Conservation (phyloP, 1,140 invertebrate genomes). For the Hydropsyche tenuis region DNA sequence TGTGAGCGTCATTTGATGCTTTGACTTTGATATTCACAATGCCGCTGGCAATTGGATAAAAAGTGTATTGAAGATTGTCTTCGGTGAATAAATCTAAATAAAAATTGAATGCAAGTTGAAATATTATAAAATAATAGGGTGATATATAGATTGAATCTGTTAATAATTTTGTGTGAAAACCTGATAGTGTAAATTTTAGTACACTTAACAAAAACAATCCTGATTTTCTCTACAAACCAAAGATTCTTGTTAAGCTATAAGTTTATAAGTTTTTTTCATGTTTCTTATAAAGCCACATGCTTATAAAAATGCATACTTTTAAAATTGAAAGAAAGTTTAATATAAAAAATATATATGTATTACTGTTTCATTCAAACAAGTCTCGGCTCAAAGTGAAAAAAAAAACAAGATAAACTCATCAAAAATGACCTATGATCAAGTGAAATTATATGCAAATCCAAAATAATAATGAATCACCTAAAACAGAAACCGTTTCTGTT, state of each 20-base stretch:
- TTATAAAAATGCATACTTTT: no score
- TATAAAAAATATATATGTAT: no score
- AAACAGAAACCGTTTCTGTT: background rate
- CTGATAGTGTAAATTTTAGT: background rate
- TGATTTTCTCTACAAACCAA: background rate
- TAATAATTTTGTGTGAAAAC: background rate
- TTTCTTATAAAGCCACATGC: no score
- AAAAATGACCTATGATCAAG: no score
- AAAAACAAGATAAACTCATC: no score
- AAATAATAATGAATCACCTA: no score
- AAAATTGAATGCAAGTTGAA: conserved; percentile 41
- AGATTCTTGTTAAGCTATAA: background rate
- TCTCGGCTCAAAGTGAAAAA: no score
- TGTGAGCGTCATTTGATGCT: conserved; percentile 79
- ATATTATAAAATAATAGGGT: background rate
- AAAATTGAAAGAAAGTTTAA: no score
- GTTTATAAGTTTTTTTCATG: background rate
- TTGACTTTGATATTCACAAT: conserved; percentile 77
- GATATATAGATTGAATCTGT: background rate
- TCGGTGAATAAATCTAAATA: conserved; percentile 74
- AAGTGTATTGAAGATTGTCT: conserved; percentile 82
- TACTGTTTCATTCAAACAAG: no score
- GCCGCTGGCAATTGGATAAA: conserved; percentile 72
- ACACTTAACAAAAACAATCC: background rate
- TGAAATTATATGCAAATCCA: no score